Evolutionary conservation across 2,797 vertebrate genomes (phyloP), one percentile per base, ranked within the genome.

Genomic region (Galago senegalensis): DNA sequence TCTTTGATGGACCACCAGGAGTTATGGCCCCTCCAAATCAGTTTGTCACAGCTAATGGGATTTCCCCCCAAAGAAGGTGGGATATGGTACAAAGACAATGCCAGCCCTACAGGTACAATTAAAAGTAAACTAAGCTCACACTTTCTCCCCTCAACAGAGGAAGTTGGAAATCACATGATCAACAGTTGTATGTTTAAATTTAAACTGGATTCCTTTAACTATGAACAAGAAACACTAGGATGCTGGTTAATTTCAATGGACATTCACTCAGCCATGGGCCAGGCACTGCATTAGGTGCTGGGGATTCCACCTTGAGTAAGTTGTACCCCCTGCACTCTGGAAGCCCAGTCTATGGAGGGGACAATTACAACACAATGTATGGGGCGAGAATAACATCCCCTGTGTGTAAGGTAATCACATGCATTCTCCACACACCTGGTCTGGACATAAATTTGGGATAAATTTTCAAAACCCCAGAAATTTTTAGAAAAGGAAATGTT

Each of bases 111-210:
- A 53, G 58, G 5, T 76, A 61, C 93, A 82, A 37, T 65, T 49
- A 49, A 82, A 70, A 93, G 34, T 72, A 73, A 94, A 49, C 20
- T 20, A 58, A 89, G 23, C 18, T 72, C n/a, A 76, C 53, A 16
- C 9, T 75, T 60, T 25, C 67, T 53, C 61, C 29, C 21, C 34
- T 63, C 8, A 70, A 87, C 9, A 46, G 37, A 89, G 21, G 27
- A 37, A 89, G 12, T 25, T 82, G 63, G n/a, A 87, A 87, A 43
- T 81, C 31, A 46, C 49, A 49, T 83, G n/a, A 67, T 0, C 60
- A 63, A 13, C 75, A 89, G 46, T 82, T 65, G 56, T 46, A 83
- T 92, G 2, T 69, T 88, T 94, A 46, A 79, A 93, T 84, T 97
- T 76, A 75, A 97, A 84, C 4, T 13, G 29, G 49, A 63, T 18